Base-by-base conservation (phyloP, 1,140 invertebrate species). In the Procambarus virginalis region DNA sequence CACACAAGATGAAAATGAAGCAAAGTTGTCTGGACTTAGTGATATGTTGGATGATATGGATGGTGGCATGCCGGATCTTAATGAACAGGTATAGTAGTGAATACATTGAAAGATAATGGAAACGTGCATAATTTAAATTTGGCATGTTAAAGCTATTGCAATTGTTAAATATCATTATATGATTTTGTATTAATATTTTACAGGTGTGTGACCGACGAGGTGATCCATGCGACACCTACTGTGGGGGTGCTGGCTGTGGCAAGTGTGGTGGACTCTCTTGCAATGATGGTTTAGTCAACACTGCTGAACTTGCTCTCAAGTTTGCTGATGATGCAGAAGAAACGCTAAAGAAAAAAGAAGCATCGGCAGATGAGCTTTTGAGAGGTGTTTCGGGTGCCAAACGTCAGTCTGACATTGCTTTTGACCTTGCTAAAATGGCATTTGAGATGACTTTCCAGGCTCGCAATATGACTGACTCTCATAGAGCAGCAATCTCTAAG, bases 221-320 rank as follows among this genome's bases (percentile, higher is more conserved):
- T 48, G 96, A 97, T 93, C 96, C 96, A 68, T 99, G 98, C 94
- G 98, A 99, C 93, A 93, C 94, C 81, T 95, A 98, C 55, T 99
- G 98, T 94, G 98, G 98, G 58, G 98, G 98, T 34, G 98, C 98
- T 73, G 98, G 97, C 0, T 99, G 98, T 94, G 96, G 96, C 51
- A 96, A 95, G 93, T 99, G 98, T 94, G 98, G 98, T 81, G 97
- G 97, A 17, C 94, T 98, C 49, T 97, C 97, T 22, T 99, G 98
- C 93, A 97, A 97, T 91, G 94, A 96, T 92, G 98, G 98, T 2
- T 97, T 98, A 46, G 95, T 98, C 5, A 97, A 96, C 4, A 97
- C 97, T 93, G 97, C 98, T 5, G 96, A 96, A 89, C 96, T 96
- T 93, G 98, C 98, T 14, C 94, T 98, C 22, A 96, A 96, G 91